Conservation (phyloP, 2,888 invertebrate genomes). For the Pilophorus perplexus region DNA sequence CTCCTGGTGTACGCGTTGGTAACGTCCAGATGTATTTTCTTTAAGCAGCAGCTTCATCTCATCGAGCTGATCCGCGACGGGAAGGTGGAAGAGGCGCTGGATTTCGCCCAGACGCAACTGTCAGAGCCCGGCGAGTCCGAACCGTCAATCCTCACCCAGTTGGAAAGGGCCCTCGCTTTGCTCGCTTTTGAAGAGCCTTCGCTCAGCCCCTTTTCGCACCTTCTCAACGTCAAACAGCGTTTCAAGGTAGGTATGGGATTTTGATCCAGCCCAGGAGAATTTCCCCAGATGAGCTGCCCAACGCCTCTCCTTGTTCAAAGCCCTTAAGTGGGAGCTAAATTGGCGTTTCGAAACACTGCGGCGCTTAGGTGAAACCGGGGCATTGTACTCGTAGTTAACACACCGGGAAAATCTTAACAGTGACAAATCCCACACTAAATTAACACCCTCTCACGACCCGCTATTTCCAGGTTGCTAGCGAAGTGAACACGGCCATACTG, state of each 20-base stretch:
- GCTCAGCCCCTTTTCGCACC: conserved; percentile 90
- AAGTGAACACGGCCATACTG: conserved; percentile 94
- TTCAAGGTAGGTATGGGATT: conserved; percentile 68
- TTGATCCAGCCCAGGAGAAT: not conserved
- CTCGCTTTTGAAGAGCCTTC: conserved; percentile 96
- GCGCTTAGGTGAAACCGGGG: not conserved
- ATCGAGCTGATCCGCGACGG: conserved; percentile 83
- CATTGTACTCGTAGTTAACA: no score
- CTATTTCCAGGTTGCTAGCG: conserved; percentile 87
- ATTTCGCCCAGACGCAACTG: conserved; percentile 85
- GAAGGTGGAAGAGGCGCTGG: conserved; percentile 80
- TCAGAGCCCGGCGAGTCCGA: conserved; percentile 86
- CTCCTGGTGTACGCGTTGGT: not conserved
- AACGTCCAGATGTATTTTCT: no score
- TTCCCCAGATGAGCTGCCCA: no score
- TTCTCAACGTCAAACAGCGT: conserved; percentile 87
- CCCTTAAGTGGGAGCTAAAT: no score
- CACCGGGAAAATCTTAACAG: no score
- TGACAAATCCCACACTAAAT: no score
- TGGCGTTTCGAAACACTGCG: no score
- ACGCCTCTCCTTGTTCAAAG: no score
- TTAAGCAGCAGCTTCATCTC: conserved; percentile 80
- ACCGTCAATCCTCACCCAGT: conserved; percentile 65
- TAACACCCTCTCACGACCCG: no score
- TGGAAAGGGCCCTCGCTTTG: conserved; percentile 90